These are phyloP conservation scores for Streptopelia turtur DNA, from an alignment of 2,797 vertebrate species.

Conservation along the genomic window DNA sequence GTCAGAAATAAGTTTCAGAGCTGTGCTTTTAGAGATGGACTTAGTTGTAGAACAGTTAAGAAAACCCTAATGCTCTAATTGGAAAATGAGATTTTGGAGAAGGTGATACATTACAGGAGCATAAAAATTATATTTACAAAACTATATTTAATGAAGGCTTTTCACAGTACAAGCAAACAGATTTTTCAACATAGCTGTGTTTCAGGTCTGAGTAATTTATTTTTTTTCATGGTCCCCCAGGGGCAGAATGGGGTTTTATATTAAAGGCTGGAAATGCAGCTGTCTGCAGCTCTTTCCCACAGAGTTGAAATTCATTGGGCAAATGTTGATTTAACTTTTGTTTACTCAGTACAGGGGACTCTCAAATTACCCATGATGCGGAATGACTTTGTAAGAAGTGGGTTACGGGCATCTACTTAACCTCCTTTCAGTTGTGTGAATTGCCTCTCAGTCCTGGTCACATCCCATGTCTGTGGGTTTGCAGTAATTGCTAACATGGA, in stretches of 20 bases:
- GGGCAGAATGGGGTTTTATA: background rate
- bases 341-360: background rate
- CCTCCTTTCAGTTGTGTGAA: background rate
- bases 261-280: background rate
- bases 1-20: background rate
- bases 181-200: background rate
- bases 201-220: background rate
- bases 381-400: background rate
- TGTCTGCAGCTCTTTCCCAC: conserved; percentile 8
- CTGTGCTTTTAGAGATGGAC: background rate
- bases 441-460: background rate
- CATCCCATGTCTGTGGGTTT: background rate
- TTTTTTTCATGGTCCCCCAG: background rate
- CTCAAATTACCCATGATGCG: background rate
- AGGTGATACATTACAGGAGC: background rate
- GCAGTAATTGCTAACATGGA: background rate
- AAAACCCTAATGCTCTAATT: background rate
- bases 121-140: background rate
- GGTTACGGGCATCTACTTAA: background rate
- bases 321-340: background rate
- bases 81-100: background rate
- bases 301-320: background rate
- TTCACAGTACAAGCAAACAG: background rate
- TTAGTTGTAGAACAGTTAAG: background rate
- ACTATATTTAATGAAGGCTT: background rate